Percentiles rank a stretch among this genome's conserved stretches.
phyloP scores from a whole-genome alignment of 2,113 vertebrate species.

The Glaucomys volans region DNA sequence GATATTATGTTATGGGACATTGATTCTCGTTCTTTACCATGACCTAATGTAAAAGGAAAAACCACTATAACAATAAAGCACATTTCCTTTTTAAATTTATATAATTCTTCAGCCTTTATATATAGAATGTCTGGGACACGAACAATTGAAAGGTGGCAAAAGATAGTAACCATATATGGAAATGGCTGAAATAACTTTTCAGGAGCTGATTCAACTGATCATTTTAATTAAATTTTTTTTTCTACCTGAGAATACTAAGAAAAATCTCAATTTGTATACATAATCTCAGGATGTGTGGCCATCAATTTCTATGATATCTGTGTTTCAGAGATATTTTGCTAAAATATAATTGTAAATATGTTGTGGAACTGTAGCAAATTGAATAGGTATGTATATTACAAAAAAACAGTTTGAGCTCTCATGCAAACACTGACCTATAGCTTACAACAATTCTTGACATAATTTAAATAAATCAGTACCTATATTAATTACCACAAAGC shows the following conservation, averaged over 20 bases:
- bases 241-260: neutral
- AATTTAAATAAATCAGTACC: neutral
- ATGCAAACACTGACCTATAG: neutral
- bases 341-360: neutral
- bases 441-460: neutral
- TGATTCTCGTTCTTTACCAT: constrained; percentile 34
- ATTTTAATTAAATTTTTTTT: neutral
- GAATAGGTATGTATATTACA: neutral
- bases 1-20: neutral
- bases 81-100: constrained; percentile 34
- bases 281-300: neutral
- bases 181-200: neutral
- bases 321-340: neutral
- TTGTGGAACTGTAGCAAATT: neutral
- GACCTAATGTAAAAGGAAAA: neutral
- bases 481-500: neutral
- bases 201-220: neutral
- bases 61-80: neutral
- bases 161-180: neutral
- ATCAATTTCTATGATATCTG: neutral
- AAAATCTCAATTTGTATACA: neutral
- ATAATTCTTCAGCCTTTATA: neutral
- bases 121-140: neutral
- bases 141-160: neutral
- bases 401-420: neutral